A percentile compares a stretch with the other conserved stretches of the same genome.
These are phyloP conservation scores for Merluccius polli DNA, from an alignment of 2,797 vertebrate species.

Conservation along the genomic window DNA sequence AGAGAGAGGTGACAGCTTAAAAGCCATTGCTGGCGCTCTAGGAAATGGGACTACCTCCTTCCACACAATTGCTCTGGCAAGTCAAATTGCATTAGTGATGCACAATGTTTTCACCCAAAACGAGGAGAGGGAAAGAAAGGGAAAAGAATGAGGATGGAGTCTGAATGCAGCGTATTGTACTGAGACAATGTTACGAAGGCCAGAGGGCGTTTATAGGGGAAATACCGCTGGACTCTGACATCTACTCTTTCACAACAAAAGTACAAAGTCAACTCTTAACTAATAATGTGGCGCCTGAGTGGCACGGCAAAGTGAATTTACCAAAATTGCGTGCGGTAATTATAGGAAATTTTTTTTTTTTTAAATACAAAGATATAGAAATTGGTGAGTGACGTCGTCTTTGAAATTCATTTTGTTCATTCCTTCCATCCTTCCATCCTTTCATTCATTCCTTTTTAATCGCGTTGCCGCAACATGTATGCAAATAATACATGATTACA, in stretches of 20 bases:
- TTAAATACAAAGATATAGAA: no score
- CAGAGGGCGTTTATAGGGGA: constrained; percentile 35
- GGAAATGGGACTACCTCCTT: constrained; percentile 69
- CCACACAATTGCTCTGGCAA: constrained; percentile 73
- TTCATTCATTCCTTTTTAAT: no score
- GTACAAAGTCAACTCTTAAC: constrained; percentile 23
- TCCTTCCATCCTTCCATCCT: no score
- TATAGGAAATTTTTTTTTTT: no score
- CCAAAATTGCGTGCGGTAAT: no score
- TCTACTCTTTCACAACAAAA: constrained; percentile 53
- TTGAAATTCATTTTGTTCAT: no score
- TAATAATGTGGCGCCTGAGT: no score
- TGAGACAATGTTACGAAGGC: constrained; percentile 48
- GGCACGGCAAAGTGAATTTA: no score
- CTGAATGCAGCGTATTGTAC: constrained; percentile 54
- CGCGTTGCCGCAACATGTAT: no score
- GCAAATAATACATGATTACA: constrained; percentile 40
- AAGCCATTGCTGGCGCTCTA: constrained; percentile 69
- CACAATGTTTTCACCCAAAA: constrained; percentile 58
- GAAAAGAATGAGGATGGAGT: constrained; percentile 46
- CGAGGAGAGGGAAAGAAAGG: constrained; percentile 11
- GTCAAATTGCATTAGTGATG: constrained; percentile 79
- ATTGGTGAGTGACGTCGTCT: no score
- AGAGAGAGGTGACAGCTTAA: constrained; percentile 77
- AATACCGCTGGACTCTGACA: constrained; percentile 49